Evolutionary conservation across 2,113 vertebrate species (phyloP).

Genomic region (Chrysemys picta): DNA sequence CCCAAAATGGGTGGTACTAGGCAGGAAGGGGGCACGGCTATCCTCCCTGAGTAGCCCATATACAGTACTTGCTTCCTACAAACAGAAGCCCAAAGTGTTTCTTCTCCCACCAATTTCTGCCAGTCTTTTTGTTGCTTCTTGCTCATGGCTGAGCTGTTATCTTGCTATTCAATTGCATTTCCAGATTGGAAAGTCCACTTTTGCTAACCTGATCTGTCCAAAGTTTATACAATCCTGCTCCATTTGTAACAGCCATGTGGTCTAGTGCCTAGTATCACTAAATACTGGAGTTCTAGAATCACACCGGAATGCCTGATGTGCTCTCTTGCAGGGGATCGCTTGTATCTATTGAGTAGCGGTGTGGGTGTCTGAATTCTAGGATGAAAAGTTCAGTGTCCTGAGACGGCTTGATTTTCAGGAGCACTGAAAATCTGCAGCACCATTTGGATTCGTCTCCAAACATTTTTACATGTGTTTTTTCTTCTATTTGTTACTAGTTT

Average conservation of each 20-base stretch:
- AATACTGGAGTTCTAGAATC: background rate
- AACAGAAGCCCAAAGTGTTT: background rate
- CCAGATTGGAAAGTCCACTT: conserved; percentile 13
- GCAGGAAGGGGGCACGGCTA: background rate
- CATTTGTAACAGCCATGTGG: background rate
- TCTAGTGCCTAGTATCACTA: background rate
- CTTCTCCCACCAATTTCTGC: background rate
- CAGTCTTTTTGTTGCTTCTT: background rate
- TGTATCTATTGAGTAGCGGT: background rate
- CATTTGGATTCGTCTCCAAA: conserved; percentile 1
- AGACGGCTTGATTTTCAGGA: background rate
- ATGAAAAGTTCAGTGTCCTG: background rate
- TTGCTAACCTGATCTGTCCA: background rate
- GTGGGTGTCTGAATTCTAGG: background rate
- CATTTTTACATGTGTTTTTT: conserved; percentile 27
- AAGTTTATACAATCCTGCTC: background rate
- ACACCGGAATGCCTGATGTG: background rate
- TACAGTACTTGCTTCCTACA: background rate
- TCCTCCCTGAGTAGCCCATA: background rate
- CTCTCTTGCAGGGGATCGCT: background rate
- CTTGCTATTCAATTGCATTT: conserved; percentile 2
- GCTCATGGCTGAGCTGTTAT: background rate
- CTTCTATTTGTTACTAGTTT: conserved; percentile 60
- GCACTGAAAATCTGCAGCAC: background rate
- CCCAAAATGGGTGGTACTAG: background rate